These are phyloP conservation scores for Bactericera cockerelli DNA, from an alignment of 1,140 invertebrate species.

Conservation along the genomic window DNA sequence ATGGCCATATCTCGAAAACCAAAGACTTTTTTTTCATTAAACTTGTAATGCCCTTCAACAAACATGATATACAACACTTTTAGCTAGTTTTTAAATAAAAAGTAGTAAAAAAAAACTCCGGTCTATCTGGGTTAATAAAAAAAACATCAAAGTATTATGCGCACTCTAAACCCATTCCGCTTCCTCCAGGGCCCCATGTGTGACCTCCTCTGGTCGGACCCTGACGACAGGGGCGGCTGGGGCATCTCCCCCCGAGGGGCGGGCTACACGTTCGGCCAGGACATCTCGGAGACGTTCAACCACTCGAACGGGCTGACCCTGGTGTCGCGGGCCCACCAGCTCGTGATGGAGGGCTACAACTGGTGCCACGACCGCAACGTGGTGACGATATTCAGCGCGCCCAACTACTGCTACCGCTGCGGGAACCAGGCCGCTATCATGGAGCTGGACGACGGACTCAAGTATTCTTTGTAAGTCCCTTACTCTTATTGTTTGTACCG, in stretches of 20 bases:
- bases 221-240: constrained; percentile 94
- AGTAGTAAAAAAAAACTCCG: too few species aligned
- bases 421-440: constrained; percentile 99
- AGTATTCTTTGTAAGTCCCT: constrained; percentile 99
- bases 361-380: constrained; percentile 99
- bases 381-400: constrained; percentile 98
- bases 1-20: too few species aligned
- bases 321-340: constrained; percentile 95
- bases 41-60: too few species aligned
- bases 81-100: too few species aligned
- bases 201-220: constrained; percentile 77
- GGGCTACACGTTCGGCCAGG: constrained; percentile 98
- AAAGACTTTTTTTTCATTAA: too few species aligned
- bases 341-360: constrained; percentile 99
- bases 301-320: constrained; percentile 97
- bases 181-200: constrained; percentile 84
- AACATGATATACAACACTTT: too few species aligned
- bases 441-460: constrained; percentile 99
- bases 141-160: too few species aligned
- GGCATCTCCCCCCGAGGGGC: constrained; percentile 98
- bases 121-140: too few species aligned
- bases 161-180: too few species aligned
- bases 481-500: too few species aligned
- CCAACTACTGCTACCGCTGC: constrained; percentile 99
- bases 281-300: constrained; percentile 99